Base-by-base conservation (phyloP, 92 coral and sea anemone species). In the Palythoa heliodiscus region DNA sequence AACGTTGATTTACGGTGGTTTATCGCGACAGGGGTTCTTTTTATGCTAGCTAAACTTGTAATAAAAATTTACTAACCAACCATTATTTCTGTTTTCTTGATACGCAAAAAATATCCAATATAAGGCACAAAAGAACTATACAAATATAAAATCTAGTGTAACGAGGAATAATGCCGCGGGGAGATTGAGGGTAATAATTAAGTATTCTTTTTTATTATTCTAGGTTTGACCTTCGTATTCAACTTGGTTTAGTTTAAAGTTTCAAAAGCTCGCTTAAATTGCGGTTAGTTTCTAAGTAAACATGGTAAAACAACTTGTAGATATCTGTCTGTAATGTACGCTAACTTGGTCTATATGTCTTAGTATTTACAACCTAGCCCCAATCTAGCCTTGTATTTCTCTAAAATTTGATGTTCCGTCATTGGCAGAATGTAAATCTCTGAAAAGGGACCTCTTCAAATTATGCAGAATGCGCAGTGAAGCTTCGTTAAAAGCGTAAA, bases 341-440 rank as follows among this genome's bases (percentile, higher is more conserved):
- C 48, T 24, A 37, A 22, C 17, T 63, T 22, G 39, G 66, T 43
- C 12, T 80, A 3, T 23, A 63, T 67, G n/a, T 40, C 55, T 39
- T 57, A 63, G 22, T 11, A 80, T 80, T 52, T 11, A 66, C 72
- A 80, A 48, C 48, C 73, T 19, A 19, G 15, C 12, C 54, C 7
- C 72, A 80, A 48, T 67, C 73, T 19, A 19, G 15, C 12, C 54
- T 13, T 29, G 73, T 63, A 66, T 80, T 76, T 80, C 84, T 70
- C 84, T 66, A 80, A 80, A 80, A 80, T 66, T 80, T 80, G 84
- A 80, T 80, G 84, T 80, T 47, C 84, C 64, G 48, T 3, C 50
- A 43, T 70, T 48, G 84, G 22, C 40, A 80, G 73, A 48, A 80
- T 80, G 84, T 66, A 80, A 80, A 80, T 80, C 84, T 67, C 74